Conservation (phyloP, 2,113 vertebrate genomes). For the Columba janthina region DNA sequence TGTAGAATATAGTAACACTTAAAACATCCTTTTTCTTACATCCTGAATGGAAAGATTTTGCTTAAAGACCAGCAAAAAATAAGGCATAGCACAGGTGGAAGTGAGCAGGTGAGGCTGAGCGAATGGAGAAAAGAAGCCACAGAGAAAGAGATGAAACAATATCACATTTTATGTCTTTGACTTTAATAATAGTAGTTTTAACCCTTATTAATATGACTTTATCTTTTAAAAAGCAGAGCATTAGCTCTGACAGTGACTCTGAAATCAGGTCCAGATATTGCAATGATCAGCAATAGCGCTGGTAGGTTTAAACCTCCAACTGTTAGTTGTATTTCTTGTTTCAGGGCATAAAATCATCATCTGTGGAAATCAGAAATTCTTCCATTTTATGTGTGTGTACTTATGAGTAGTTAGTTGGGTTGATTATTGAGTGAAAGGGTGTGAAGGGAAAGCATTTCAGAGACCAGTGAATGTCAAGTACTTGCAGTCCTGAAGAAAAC, state of each 20-base stretch:
- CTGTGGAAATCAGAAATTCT: neutral
- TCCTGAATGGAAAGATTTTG: neutral
- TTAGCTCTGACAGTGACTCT: neutral
- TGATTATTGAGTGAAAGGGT: neutral
- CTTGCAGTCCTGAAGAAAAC: neutral
- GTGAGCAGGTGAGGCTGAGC: neutral
- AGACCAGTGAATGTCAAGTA: neutral
- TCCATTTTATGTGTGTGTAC: neutral
- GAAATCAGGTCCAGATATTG: neutral
- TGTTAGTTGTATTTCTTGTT: neutral
- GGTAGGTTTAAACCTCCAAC: neutral
- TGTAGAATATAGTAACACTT: neutral
- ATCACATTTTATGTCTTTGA: neutral
- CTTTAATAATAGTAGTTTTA: neutral
- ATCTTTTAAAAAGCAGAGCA: neutral
- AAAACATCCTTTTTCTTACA: neutral
- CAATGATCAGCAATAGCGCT: fast-evolving
- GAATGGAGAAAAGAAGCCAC: neutral
- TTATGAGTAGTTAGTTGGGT: neutral
- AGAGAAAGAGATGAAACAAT: neutral
- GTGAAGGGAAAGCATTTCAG: constrained; percentile 3
- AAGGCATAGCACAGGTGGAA: neutral
- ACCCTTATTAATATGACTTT: neutral
- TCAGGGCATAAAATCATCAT: constrained; percentile 6
- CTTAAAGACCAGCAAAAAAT: neutral